Base-by-base conservation (phyloP, 2,888 invertebrate genomes). In the Psylliodes chrysocephalus region DNA sequence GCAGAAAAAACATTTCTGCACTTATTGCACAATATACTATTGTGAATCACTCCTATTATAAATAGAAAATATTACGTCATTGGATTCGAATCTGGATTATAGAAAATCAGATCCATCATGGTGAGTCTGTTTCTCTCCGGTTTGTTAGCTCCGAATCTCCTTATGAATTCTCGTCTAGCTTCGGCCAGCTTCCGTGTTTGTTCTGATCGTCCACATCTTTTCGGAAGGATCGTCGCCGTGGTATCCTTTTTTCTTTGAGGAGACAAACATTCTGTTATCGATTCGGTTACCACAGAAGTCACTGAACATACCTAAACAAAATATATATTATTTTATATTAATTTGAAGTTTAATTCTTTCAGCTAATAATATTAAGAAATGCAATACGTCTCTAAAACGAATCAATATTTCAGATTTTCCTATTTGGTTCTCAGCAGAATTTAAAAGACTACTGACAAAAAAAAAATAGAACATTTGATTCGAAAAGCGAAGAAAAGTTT, bases 21-120 rank as follows among this genome's bases (percentile, higher is more conserved):
- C n/a, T n/a, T n/a, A n/a, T n/a, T n/a, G n/a, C n/a, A 22, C 2
- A 22, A 22, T 22, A 4, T 22, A 22, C 22, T 47, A 22, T 22
- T 22, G 22, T 25, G 14, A 28, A 49, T 15, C n/a, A 22, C 6
- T 22, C 6, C 22, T 22, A n/a, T n/a, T 22, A 22, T 22, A 22
- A 35, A 3, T 19, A 22, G 7, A 53, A 18, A 17, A 17, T 5
- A 52, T 86, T 78, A 87, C 85, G 86, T 85, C 86, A 94, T 91
- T 2, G 92, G 92, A 82, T 92, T 92, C 8, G 87, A 85, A 1
- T 85, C 81, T 2, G 96, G 96, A 84, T 96, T 96, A 83, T 94
- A 96, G 83, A 91, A 94, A 75, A 96, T 94, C 55, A 96, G 87
- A 82, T 96, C 96, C 72, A 92, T 91, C 95, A 97, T 96, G 46